A percentile compares a stretch with the other conserved stretches of the same genome.
Conservation (phyloP, 2,888 invertebrate species). For the Buathra laborator region DNA sequence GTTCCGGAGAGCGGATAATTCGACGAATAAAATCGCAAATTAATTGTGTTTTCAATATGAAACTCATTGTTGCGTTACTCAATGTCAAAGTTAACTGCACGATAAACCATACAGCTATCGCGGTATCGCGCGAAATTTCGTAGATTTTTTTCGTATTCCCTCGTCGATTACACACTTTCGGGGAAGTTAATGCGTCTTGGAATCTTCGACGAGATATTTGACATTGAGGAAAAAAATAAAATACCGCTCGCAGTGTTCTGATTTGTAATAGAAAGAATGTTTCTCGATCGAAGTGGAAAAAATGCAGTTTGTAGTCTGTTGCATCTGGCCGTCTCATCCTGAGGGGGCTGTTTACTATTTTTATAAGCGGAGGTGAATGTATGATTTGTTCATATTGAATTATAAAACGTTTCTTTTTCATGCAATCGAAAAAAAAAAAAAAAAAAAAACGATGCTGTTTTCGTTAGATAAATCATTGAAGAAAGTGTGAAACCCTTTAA, state of each 20-base stretch:
- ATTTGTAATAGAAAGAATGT: conserved; percentile 70
- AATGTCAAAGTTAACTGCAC: conserved; percentile 17
- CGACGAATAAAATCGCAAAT: conserved; percentile 36
- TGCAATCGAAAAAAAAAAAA: conserved; percentile 37
- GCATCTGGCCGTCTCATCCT: conserved; percentile 74
- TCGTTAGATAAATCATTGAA: conserved; percentile 63
- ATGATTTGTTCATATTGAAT: conserved; percentile 78
- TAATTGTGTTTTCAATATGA: background rate
- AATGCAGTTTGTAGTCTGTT: conserved; percentile 76
- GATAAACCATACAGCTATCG: background rate
- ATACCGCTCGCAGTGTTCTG: conserved; percentile 63
- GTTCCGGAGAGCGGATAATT: conserved; percentile 9
- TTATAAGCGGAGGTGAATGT: conserved; percentile 83
- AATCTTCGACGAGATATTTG: too few relatives aligned
- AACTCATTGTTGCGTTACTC: background rate
- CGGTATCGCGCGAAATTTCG: background rate
- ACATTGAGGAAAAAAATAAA: background rate
- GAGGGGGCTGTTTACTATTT: conserved; percentile 83
- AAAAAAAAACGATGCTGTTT: conserved; percentile 26
- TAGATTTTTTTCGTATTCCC: background rate
- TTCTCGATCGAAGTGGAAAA: conserved; percentile 35
- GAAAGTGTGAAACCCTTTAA: conserved; percentile 53
- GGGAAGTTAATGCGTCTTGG: background rate
- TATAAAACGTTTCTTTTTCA: conserved; percentile 62
- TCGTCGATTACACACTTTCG: background rate